These are phyloP conservation scores for Troides aeacus DNA, from an alignment of 2,888 invertebrate species.

Conservation along the genomic window DNA sequence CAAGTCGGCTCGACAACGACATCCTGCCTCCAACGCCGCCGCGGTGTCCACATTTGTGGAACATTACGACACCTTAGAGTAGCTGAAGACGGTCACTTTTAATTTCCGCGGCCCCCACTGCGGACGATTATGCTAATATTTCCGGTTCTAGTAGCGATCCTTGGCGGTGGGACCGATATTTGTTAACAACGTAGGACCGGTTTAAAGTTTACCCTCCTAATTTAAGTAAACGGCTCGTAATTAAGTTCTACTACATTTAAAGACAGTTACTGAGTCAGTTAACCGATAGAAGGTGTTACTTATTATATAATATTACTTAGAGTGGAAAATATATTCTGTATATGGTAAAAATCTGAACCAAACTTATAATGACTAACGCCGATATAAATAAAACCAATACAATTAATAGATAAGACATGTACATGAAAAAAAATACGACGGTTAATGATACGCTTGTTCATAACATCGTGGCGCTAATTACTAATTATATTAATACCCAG, in stretches of 20 bases:
- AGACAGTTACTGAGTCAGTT: not conserved
- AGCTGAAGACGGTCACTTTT: conserved; percentile 47
- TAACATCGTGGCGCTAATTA: no score
- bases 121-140: conserved; percentile 48
- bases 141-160: conserved; percentile 41
- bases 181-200: conserved; percentile 8
- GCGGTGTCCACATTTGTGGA: conserved; percentile 6
- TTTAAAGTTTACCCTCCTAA: not conserved
- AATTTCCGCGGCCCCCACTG: conserved; percentile 48
- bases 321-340: not conserved
- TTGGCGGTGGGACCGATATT: conserved; percentile 32
- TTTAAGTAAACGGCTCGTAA: not conserved
- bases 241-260: not conserved
- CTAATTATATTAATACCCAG: no score
- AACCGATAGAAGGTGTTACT: no score
- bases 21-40: not conserved
- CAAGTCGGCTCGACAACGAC: not conserved
- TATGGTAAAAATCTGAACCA: not conserved
- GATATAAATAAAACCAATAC: not conserved
- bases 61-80: conserved; percentile 13
- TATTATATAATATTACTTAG: not conserved
- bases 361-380: not conserved
- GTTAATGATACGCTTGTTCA: no score
- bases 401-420: no score
- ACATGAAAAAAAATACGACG: no score